Percentiles rank a stretch among this genome's conserved stretches.
Conservation (phyloP, 1,140 invertebrate genomes). For the Drosophila ambigua region DNA sequence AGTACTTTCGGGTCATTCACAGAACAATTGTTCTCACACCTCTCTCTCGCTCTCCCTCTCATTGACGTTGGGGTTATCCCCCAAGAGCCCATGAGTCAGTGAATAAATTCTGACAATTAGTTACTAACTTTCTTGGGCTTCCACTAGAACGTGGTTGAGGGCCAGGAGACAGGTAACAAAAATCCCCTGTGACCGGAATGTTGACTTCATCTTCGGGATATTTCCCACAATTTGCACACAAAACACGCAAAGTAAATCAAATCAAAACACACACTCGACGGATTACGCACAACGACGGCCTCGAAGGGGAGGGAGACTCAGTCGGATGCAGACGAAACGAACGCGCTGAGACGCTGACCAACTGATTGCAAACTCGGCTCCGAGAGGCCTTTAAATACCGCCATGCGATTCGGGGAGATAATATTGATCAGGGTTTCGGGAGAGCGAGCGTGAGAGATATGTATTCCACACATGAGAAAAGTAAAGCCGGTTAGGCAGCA, state of each 20-base stretch:
- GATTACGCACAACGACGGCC: slow-evolving; percentile 34
- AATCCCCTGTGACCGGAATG: slow-evolving; percentile 28
- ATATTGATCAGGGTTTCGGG: slow-evolving; percentile 1
- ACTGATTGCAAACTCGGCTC: slow-evolving; percentile 13
- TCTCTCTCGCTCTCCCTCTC: neutral
- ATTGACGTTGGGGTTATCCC: slow-evolving; percentile 22
- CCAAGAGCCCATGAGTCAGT: slow-evolving; percentile 32
- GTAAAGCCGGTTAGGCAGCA: too few relatives aligned
- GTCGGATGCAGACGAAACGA: neutral
- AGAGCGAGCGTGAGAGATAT: too few relatives aligned
- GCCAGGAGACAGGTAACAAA: slow-evolving; percentile 25
- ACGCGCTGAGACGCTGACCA: slow-evolving; percentile 6
- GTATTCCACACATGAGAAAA: too few relatives aligned
- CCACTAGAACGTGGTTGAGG: slow-evolving; percentile 34
- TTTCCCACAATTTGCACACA: slow-evolving; percentile 32
- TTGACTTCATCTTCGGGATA: slow-evolving; percentile 52
- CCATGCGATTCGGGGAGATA: neutral
- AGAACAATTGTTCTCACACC: slow-evolving; percentile 1
- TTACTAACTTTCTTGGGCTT: slow-evolving; percentile 68
- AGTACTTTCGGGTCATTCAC: slow-evolving; percentile 1
- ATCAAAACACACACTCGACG: slow-evolving; percentile 17
- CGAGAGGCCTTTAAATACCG: slow-evolving; percentile 39
- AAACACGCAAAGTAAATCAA: slow-evolving; percentile 4
- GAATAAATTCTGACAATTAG: slow-evolving; percentile 38
- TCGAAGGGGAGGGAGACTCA: slow-evolving; percentile 23